Base-by-base conservation (phyloP, 1,140 invertebrate genomes). In the Tribolium castaneum region DNA sequence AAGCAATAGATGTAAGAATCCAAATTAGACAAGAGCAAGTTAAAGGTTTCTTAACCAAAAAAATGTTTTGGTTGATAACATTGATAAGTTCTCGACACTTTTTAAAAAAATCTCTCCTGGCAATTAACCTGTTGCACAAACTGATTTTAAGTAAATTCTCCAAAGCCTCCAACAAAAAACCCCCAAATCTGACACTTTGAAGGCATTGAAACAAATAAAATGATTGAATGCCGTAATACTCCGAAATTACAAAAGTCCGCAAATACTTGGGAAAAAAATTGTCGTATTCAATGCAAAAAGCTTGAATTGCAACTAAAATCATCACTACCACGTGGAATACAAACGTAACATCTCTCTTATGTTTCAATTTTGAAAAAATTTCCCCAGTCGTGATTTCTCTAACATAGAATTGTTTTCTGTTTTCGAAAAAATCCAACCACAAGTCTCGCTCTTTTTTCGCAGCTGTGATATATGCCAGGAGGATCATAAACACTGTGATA, bases 361-460 rank as follows among this genome's bases (percentile, higher is more conserved):
- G 12, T 35, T 35, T 66, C 12, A 34, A 0, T 34, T 14, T 25
- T 66, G n/a, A 14, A 5, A 35, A 9, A 35, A n/a, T 14, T 12
- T 66, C 13, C 13, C 59, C 30, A 1, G 30, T 35, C 3, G 10
- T 39, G 5, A 34, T 35, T 66, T 35, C 10, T n/a, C 4, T n/a
- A 4, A 66, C n/a, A 66, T 14, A 12, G 30, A 34, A 35, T 35
- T 6, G 59, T 35, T 66, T 9, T 7, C n/a, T 9, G 13, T 66
- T 66, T 35, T 66, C 59, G 9, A 66, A 66, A 66, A 66, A n/a
- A 9, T 13, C 7, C 12, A 66, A 34, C 59, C 59, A 66, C n/a
- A 22, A 35, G 12, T 66, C 35, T 22, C n/a, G 25, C 14, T 66
- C 59, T 2, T 34, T 7, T 39, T 35, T 66, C 3, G n/a, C 5